Conservation (phyloP, 2,888 invertebrate species). For the Tineola bisselliella region DNA sequence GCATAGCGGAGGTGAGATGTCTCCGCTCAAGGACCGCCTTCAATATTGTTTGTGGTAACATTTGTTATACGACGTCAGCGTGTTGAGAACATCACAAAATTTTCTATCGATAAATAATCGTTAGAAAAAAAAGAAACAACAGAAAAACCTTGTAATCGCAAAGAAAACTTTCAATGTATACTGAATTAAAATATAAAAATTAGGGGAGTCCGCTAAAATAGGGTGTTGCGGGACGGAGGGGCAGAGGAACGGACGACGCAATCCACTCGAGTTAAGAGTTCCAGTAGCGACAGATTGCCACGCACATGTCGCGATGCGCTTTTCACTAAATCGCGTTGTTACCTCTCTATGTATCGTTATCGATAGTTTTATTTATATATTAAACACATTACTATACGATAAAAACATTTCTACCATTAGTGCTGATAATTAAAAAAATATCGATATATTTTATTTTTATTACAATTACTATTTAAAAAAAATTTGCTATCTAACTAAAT, state of each 20-base stretch:
- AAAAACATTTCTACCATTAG: no score
- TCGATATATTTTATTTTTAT: no score
- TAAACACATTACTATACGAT: constrained; percentile 20
- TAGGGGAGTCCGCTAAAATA: not conserved
- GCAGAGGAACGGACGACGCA: not conserved
- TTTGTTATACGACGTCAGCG: no score
- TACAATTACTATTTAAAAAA: no score
- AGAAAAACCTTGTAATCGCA: not conserved
- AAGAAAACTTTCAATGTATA: constrained; percentile 5
- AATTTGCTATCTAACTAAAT: no score
- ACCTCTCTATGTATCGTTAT: constrained; percentile 22
- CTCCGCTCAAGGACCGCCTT: no score
- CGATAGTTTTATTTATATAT: constrained; percentile 13
- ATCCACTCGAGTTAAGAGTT: constrained; percentile 8
- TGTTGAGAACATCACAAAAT: no score
- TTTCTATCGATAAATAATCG: no score
- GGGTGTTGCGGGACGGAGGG: not conserved
- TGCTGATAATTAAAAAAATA: no score
- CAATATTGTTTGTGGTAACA: no score
- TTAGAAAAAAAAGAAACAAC: not conserved
- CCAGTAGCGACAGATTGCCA: constrained; percentile 58
- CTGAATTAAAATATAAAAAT: not conserved
- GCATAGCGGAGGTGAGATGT: no score
- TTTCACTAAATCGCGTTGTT: constrained; percentile 42
- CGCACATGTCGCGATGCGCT: constrained; percentile 66